These are phyloP conservation scores for Saccopteryx bilineata DNA, from an alignment of 2,113 vertebrate genomes.

Conservation along the genomic window DNA sequence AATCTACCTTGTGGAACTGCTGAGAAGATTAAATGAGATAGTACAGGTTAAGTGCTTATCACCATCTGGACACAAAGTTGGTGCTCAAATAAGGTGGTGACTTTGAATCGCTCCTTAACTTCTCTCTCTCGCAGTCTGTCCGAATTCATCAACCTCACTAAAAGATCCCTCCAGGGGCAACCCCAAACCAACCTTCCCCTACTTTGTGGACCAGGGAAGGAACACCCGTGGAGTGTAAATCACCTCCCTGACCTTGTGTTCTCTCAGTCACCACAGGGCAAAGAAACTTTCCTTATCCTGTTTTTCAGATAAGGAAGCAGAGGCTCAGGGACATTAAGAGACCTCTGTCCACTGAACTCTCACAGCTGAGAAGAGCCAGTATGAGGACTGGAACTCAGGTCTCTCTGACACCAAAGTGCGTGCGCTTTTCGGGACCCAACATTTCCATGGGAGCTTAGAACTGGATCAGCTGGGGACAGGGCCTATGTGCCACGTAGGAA, in stretches of 20 bases:
- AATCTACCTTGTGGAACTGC: not conserved
- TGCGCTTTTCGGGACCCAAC: not conserved
- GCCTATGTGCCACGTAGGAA: not conserved
- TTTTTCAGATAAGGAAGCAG: not conserved
- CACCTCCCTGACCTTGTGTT: not conserved
- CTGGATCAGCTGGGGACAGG: not conserved
- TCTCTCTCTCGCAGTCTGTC: not conserved
- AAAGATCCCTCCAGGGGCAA: not conserved
- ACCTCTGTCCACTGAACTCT: not conserved
- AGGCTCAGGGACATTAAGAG: not conserved
- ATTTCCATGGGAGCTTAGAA: not conserved
- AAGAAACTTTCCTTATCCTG: not conserved
- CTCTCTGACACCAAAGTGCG: not conserved
- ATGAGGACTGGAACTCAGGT: not conserved
- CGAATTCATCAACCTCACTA: not conserved
- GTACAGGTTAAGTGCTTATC: not conserved
- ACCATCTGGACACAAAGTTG: too few relatives aligned
- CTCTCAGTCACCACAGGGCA: not conserved
- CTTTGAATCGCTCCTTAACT: not conserved
- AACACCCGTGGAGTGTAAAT: not conserved
- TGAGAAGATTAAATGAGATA: not conserved
- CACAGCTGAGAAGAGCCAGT: not conserved
- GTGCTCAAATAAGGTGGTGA: not conserved
- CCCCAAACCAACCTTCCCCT: not conserved
- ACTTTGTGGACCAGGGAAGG: not conserved